Evolutionary conservation across 2,888 invertebrate species (phyloP).

Genomic region (Brachyptera risi): DNA sequence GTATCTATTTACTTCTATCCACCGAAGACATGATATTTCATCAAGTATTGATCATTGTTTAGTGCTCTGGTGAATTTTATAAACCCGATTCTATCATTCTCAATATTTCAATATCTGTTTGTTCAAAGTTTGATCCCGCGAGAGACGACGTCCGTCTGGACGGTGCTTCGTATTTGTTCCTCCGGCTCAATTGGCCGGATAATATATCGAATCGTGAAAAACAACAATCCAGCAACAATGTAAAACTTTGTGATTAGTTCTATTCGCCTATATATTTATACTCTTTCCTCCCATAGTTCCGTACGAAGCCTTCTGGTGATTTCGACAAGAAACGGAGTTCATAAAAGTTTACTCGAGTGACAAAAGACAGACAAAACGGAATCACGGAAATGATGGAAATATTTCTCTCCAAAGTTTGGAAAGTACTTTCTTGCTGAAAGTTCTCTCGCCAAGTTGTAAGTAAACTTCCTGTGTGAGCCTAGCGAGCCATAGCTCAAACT

Average conservation of each 20-base stretch:
- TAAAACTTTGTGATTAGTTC: constrained; percentile 3
- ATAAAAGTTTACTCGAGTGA: constrained; percentile 12
- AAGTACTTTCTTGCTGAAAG: not conserved
- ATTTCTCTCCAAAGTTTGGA: constrained; percentile 15
- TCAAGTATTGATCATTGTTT: too few relatives aligned
- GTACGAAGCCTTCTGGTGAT: constrained; percentile 5
- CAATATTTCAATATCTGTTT: not conserved
- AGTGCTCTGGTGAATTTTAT: too few relatives aligned
- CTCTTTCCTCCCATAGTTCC: not conserved
- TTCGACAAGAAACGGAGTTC: not conserved
- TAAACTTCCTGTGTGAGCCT: constrained; percentile 16
- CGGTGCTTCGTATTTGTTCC: constrained; percentile 1
- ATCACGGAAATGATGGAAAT: constrained; percentile 20
- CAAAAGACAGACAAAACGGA: constrained; percentile 21
- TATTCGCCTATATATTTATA: too few relatives aligned
- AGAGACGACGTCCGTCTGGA: not conserved
- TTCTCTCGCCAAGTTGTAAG: not conserved
- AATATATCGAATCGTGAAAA: constrained; percentile 6
- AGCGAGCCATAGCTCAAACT: not conserved
- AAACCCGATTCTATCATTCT: too few relatives aligned
- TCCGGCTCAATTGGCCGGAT: constrained; percentile 4
- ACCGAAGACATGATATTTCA: too few relatives aligned
- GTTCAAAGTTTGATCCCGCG: not conserved
- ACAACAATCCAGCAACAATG: not conserved
- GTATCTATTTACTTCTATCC: too few relatives aligned